Base-by-base conservation (phyloP, 2,888 invertebrate genomes). In the Dryadula phaetusa region DNA sequence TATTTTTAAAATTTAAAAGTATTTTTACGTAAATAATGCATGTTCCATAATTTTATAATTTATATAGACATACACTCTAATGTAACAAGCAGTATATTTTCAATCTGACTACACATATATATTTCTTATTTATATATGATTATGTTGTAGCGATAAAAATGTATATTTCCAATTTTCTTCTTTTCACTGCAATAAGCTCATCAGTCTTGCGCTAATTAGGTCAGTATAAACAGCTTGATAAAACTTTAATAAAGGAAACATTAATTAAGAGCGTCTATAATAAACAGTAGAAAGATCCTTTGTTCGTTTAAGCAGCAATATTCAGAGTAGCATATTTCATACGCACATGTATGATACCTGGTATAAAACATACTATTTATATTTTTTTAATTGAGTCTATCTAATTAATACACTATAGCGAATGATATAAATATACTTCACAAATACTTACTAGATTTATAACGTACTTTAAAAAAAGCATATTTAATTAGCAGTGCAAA, bases 211-310 rank as follows among this genome's bases (percentile, higher is more conserved):
- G 16, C 37, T 67, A 70, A 64, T 67, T 70, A 62, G 67, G 70
- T 64, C 70, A 70, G 12, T 25, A 40, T 44, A 44, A 56, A 60
- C 44, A 44, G 61, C 64, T 49, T 67, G 62, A 64, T 70, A 65
- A 49, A 61, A 62, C 61, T 56, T 64, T 67, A 67, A 64, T 67
- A 70, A 64, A 70, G 67, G 67, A 70, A 70, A 70, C 67, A 67
- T 70, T 70, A 64, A 70, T 70, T 70, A 67, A 47, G 44, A 63
- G 63, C 34, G 53, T 69, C 69, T 64, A 61, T 63, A 58, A 46
- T 60, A 60, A 60, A 42, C 47, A 56, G 34, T 42, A 63, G 47
- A 64, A 47, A 64, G 40, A 60, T 58, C 54, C 64, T 67, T 70
- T 67, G 67, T 70, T 70, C 64, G 34, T 28, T 22, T 34, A 54